Conservation (phyloP, 2,797 vertebrate species). For the Lagodon rhomboides region DNA sequence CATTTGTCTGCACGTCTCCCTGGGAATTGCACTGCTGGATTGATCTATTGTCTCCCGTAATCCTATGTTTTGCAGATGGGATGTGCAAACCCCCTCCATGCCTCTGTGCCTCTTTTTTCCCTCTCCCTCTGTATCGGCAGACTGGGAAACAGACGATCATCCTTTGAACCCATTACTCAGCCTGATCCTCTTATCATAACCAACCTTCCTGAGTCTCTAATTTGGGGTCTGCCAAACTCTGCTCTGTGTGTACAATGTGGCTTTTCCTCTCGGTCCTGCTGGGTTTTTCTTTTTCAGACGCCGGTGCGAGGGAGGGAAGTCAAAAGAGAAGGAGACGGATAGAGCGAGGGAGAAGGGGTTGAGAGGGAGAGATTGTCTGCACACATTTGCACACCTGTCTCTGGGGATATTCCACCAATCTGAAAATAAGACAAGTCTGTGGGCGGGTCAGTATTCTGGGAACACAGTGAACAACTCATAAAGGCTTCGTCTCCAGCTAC, state of each 20-base stretch:
- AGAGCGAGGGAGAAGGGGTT: neutral
- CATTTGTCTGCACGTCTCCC: slow-evolving; percentile 54
- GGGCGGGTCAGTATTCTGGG: slow-evolving; percentile 77
- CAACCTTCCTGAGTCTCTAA: slow-evolving; percentile 79
- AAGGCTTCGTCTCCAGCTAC: slow-evolving; percentile 71
- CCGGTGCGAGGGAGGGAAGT: slow-evolving; percentile 45
- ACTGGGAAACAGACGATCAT: slow-evolving; percentile 81
- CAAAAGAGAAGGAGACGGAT: slow-evolving; percentile 41
- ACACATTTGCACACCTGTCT: slow-evolving; percentile 79
- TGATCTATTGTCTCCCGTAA: slow-evolving; percentile 82
- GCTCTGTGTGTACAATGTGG: slow-evolving; percentile 67
- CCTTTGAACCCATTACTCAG: slow-evolving; percentile 85
- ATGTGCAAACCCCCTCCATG: slow-evolving; percentile 65
- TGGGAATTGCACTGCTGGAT: slow-evolving; percentile 67
- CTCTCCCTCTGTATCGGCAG: slow-evolving; percentile 66
- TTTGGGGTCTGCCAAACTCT: slow-evolving; percentile 79
- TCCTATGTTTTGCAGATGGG: slow-evolving; percentile 82
- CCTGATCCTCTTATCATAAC: slow-evolving; percentile 86
- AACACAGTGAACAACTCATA: slow-evolving; percentile 68
- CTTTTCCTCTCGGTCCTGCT: slow-evolving; percentile 62
- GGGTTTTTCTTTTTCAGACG: slow-evolving; percentile 11
- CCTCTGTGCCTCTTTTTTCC: slow-evolving; percentile 49
- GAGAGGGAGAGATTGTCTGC: slow-evolving; percentile 48
- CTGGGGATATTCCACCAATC: slow-evolving; percentile 73
- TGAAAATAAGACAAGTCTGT: slow-evolving; percentile 76